Conservation (phyloP, 2,797 vertebrate genomes). For the Gouania willdenowi region DNA sequence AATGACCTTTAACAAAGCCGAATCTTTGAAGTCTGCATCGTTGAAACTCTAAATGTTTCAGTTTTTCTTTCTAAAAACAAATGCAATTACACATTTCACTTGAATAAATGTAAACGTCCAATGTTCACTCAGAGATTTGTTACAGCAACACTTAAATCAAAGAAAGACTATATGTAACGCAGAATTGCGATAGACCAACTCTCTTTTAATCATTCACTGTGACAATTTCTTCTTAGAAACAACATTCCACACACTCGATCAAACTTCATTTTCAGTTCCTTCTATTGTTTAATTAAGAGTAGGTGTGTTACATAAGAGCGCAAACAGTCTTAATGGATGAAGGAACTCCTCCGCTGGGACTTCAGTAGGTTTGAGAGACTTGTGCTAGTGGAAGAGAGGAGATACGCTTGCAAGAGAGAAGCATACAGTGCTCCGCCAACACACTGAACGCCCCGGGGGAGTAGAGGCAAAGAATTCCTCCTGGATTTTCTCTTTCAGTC, state of each 20-base stretch:
- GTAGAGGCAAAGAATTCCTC: constrained; percentile 53
- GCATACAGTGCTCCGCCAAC: constrained; percentile 58
- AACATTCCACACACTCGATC: no score
- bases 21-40: no score
- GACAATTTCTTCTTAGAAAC: no score
- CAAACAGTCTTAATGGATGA: constrained; percentile 41
- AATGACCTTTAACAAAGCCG: no score
- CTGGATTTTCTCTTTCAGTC: constrained; percentile 50
- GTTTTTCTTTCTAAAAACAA: no score
- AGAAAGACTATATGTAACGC: not conserved
- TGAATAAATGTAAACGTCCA: no score
- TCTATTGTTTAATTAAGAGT: constrained; percentile 68
- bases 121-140: not conserved
- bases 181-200: not conserved
- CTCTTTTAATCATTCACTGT: no score
- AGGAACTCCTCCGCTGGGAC: constrained; percentile 63
- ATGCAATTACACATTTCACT: no score
- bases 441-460: constrained; percentile 43
- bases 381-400: constrained; percentile 59
- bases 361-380: constrained; percentile 45
- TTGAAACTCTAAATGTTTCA: no score
- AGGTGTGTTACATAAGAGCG: constrained; percentile 42
- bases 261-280: constrained; percentile 30
- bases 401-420: constrained; percentile 55
- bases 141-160: not conserved